Evolutionary conservation across 2,888 invertebrate species (phyloP).

Genomic region (Harpagoxenus sublaevis): DNA sequence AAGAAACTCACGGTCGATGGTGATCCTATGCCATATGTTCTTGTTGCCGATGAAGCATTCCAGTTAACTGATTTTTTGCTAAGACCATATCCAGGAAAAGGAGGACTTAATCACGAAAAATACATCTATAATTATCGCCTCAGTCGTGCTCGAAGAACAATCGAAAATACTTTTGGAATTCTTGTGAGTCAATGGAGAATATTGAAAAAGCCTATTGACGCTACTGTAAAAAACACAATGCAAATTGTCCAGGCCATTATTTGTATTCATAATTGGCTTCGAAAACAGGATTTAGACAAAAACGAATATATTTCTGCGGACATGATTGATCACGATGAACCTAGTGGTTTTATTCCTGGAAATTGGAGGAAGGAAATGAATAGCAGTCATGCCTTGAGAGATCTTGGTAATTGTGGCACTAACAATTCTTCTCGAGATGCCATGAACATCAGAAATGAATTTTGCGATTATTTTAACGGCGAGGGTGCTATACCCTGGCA

Average conservation of each 20-base stretch:
- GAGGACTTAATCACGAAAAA: slow-evolving; percentile 1
- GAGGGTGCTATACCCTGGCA: slow-evolving; percentile 14
- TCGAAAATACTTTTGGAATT: neutral
- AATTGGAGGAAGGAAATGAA: neutral
- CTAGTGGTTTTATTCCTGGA: slow-evolving; percentile 5
- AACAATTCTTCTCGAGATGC: neutral
- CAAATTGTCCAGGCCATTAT: slow-evolving; percentile 6
- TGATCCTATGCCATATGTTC: slow-evolving; percentile 6
- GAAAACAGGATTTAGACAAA: neutral
- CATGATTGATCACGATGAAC: neutral
- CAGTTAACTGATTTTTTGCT: neutral
- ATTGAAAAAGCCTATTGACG: neutral
- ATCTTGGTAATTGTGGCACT: neutral
- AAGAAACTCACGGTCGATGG: neutral
- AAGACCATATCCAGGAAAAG: slow-evolving; percentile 15
- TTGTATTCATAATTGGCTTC: slow-evolving; percentile 24
- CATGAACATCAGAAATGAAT: neutral
- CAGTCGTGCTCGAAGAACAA: slow-evolving; percentile 13
- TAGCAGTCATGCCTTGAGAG: neutral
- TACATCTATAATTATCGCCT: slow-evolving; percentile 3
- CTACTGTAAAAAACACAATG: neutral
- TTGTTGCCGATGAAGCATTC: slow-evolving; percentile 6
- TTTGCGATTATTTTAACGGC: slow-evolving; percentile 11
- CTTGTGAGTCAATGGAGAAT: slow-evolving; percentile 14
- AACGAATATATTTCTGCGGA: neutral